Conservation (phyloP, 2,888 invertebrate genomes). For the Orthosia cruda region DNA sequence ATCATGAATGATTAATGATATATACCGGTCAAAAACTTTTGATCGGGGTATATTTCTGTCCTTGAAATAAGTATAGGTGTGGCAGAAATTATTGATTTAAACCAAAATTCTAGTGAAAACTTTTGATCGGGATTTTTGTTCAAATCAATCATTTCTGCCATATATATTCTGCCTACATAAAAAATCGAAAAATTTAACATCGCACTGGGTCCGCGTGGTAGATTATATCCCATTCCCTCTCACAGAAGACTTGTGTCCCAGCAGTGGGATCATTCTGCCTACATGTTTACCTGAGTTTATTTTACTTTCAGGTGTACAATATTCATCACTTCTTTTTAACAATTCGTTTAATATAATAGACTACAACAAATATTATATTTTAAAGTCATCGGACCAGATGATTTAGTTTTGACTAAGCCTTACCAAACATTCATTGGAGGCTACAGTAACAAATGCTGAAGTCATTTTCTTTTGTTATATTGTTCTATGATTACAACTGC, state of each 20-base stretch:
- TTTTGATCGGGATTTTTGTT: too few species aligned
- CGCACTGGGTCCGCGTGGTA: too few species aligned
- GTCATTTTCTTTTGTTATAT: constrained; percentile 39
- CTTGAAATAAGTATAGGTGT: background rate
- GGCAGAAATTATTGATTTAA: background rate
- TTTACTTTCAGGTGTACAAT: background rate
- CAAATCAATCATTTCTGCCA: background rate
- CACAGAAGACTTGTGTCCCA: too few species aligned
- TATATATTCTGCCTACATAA: too few species aligned
- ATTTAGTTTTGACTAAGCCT: constrained; percentile 7
- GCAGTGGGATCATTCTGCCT: too few species aligned
- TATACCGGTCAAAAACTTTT: too few species aligned
- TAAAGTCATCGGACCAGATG: background rate
- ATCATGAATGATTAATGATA: background rate
- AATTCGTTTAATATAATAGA: background rate
- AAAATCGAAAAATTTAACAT: too few species aligned
- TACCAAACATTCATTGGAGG: constrained; percentile 1
- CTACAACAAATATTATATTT: background rate
- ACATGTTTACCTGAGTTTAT: background rate
- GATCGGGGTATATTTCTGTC: too few species aligned
- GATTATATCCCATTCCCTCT: too few species aligned
- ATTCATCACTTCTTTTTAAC: background rate
- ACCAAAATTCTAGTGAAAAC: too few species aligned
- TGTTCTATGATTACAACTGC: constrained; percentile 12
- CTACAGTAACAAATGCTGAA: constrained; percentile 21